A percentile compares a stretch with the other conserved stretches of the same genome.
These are phyloP conservation scores for Cephonodes hylas DNA, from an alignment of 2,888 invertebrate species.

Conservation along the genomic window DNA sequence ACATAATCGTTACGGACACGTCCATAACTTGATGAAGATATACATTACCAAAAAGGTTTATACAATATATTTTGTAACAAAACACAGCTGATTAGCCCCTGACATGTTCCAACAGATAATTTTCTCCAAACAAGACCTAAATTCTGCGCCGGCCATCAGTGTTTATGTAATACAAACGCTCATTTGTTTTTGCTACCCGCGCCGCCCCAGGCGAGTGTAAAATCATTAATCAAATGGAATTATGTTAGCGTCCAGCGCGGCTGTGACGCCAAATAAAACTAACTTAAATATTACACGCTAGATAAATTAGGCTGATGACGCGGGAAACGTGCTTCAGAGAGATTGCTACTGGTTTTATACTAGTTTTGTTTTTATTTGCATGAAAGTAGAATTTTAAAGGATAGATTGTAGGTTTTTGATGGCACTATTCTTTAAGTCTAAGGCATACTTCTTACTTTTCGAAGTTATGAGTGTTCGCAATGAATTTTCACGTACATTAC, in stretches of 20 bases:
- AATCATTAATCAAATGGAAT: conserved; percentile 1
- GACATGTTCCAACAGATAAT: background rate
- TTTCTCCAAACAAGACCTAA: background rate
- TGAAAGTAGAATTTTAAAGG: background rate
- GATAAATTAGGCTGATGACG: background rate
- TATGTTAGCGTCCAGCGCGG: background rate
- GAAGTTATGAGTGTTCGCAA: no score
- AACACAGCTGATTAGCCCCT: background rate
- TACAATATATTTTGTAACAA: background rate
- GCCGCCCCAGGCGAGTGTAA: background rate
- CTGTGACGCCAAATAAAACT: conserved; percentile 4
- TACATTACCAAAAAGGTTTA: no score
- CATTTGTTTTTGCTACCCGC: background rate
- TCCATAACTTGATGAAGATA: no score
- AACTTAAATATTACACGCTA: background rate
- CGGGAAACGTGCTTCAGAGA: background rate
- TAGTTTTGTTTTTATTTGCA: background rate
- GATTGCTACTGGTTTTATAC: background rate
- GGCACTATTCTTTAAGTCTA: no score
- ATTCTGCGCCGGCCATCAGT: background rate
- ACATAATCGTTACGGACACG: no score
- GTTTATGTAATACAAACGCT: background rate
- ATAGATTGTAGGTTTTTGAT: no score
- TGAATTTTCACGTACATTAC: no score
- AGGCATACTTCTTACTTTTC: no score